Evolutionary conservation across 2,888 invertebrate genomes (phyloP).

Genomic region (Caenorhabditis japonica): DNA sequence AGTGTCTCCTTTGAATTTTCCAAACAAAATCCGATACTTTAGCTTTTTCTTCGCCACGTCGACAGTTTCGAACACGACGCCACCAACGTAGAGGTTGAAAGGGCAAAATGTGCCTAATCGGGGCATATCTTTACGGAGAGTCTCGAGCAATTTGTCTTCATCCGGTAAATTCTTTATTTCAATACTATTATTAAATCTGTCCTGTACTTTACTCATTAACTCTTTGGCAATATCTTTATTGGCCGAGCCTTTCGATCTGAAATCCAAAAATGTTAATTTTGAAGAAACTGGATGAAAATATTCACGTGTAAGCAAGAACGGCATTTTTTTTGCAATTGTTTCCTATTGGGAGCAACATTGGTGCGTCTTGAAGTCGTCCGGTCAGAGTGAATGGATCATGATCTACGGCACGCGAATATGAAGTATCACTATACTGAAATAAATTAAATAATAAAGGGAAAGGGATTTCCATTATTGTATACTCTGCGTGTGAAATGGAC

Average conservation of each 20-base stretch:
- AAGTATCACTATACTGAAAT: conserved; percentile 14
- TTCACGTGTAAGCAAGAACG: conserved; percentile 41
- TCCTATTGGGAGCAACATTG: conserved; percentile 11
- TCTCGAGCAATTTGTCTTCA: conserved; percentile 22
- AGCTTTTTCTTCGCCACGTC: conserved; percentile 17
- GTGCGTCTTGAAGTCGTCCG: conserved; percentile 39
- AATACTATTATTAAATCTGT: conserved; percentile 13
- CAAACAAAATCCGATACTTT: conserved; percentile 31
- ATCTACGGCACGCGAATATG: conserved; percentile 11
- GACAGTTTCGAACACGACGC: conserved; percentile 45
- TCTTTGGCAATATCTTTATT: conserved; percentile 1
- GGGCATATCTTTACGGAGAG: conserved; percentile 39
- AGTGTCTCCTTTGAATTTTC: conserved; percentile 11
- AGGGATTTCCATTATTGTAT: too few relatives aligned
- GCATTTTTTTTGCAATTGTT: conserved; percentile 28
- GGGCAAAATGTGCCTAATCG: conserved; percentile 23
- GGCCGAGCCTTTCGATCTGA: conserved; percentile 22
- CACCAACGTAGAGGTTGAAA: conserved; percentile 49
- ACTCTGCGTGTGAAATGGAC: too few relatives aligned
- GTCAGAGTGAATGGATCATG: conserved; percentile 32
- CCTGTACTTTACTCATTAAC: conserved; percentile 29
- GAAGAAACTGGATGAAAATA: too few relatives aligned
- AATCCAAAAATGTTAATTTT: too few relatives aligned
- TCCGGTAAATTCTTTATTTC: conserved; percentile 15
- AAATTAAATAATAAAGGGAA: conserved; percentile 2